Percentiles rank a stretch among this genome's conserved stretches.
phyloP scores from a whole-genome alignment of 2,797 vertebrate species.

The Brachymystax lenok region DNA sequence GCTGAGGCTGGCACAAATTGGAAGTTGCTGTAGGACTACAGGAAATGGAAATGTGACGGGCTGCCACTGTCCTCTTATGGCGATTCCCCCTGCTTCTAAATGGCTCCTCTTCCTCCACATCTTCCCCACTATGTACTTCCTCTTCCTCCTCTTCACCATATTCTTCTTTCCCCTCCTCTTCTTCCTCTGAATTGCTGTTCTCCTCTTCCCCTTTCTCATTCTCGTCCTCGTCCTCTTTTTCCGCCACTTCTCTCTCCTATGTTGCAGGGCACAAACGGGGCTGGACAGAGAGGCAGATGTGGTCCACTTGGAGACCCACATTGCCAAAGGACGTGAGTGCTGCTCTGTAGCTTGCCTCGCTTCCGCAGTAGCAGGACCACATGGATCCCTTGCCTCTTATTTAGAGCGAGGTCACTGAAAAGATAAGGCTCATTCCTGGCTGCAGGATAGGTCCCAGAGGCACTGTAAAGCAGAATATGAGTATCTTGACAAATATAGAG shows the following conservation, averaged over 20 bases:
- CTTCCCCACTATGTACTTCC: conserved; percentile 32
- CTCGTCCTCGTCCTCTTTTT: conserved; percentile 17
- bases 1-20: conserved; percentile 27
- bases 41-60: conserved; percentile 6
- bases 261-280: conserved; percentile 86
- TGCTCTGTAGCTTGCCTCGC: conserved; percentile 23
- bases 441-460: conserved; percentile 66
- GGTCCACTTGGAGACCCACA: conserved; percentile 92
- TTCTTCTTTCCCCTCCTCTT: conserved; percentile 26
- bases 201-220: conserved; percentile 25
- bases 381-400: conserved; percentile 67
- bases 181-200: conserved; percentile 21
- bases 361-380: conserved; percentile 49
- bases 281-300: conserved; percentile 94
- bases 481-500: conserved; percentile 61
- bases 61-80: conserved; percentile 31
- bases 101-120: conserved; percentile 23
- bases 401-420: conserved; percentile 69
- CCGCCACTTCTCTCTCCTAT: conserved; percentile 31
- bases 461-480: conserved; percentile 65
- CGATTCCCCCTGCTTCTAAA: conserved; percentile 29
- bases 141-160: conserved; percentile 33
- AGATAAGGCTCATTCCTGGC: conserved; percentile 63
- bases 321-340: conserved; percentile 90
- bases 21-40: neutral